Base-by-base conservation (phyloP, 1,140 invertebrate genomes). In the Drosophila bocki region DNA sequence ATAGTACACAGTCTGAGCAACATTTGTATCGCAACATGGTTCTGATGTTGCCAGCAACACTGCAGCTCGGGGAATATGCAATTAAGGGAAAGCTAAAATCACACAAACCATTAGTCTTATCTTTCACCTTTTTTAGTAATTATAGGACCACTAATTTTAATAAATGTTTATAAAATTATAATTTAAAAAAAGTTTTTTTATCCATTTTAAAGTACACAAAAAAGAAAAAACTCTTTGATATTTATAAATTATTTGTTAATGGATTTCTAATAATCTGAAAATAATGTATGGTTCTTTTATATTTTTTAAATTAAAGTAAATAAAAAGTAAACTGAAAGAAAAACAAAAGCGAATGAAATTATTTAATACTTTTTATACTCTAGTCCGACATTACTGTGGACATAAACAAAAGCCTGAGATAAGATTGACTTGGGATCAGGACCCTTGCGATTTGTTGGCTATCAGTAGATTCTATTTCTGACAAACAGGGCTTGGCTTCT, bases 1-100 rank as follows among this genome's bases (percentile, higher is more conserved):
- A 47, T 26, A 22, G 45, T 47, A 15, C 45, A 15, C 44, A 13
- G 45, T 45, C 62, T 11, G 5, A 32, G 48, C 61, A 65, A 65
- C 50, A 67, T 65, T 65, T 57, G 37, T 37, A 48, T 15, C 22
- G 42, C 13, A 41, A 41, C 33, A 17, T 39, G 35, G n/a, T 3
- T 0, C 17, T 42, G 19, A 50, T 51, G 50, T 51, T 51, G 50
- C 11, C 6, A 33, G 50, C n/a, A 19, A 3, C 33, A 53, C 29
- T 51, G 26, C n/a, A 33, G 29, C 8, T 51, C 3, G n/a, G 3
- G 9, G 15, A 51, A 50, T 32, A 15, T 32, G n/a, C n/a, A 32
- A 12, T 33, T 51, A 17, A 7, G n/a, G n/a, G 11, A 51, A 32
- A 0, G 4, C 15, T 12, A 1, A 51, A n/a, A 33, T 12, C 2